Conservation (phyloP, 2,113 vertebrate species). For the Cygnus atratus region DNA sequence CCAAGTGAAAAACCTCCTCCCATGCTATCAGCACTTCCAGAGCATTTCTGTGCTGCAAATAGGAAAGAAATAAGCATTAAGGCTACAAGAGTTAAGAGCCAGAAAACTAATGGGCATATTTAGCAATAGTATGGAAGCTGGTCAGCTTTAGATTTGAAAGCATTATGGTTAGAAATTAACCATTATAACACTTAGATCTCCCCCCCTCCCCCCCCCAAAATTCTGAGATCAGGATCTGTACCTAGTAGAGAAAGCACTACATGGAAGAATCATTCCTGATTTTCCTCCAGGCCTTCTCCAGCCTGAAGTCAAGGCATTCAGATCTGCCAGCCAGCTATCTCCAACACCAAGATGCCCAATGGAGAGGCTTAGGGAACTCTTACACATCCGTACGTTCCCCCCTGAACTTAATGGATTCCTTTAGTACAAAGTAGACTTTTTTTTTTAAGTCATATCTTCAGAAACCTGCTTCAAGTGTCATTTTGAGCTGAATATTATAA, state of each 20-base stretch:
- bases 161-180: background rate
- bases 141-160: background rate
- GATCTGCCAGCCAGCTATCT: background rate
- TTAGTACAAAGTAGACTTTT: background rate
- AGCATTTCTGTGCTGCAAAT: background rate
- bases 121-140: background rate
- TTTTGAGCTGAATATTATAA: slow-evolving; percentile 16
- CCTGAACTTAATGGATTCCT: slow-evolving; percentile 4
- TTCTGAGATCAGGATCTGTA: background rate
- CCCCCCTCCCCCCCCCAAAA: rapidly evolving
- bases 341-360: background rate
- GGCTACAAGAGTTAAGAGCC: background rate
- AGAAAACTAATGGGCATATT: background rate
- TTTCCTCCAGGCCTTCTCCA: background rate
- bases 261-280: background rate
- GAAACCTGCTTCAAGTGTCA: background rate
- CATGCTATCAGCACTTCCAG: background rate
- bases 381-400: background rate
- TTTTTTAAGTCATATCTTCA: background rate
- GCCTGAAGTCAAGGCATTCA: background rate
- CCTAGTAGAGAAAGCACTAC: background rate
- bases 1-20: background rate
- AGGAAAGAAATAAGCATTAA: rapidly evolving
- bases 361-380: background rate
- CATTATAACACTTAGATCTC: background rate